Conservation (phyloP, 1,140 invertebrate species). For the Drosophila sucinea region DNA sequence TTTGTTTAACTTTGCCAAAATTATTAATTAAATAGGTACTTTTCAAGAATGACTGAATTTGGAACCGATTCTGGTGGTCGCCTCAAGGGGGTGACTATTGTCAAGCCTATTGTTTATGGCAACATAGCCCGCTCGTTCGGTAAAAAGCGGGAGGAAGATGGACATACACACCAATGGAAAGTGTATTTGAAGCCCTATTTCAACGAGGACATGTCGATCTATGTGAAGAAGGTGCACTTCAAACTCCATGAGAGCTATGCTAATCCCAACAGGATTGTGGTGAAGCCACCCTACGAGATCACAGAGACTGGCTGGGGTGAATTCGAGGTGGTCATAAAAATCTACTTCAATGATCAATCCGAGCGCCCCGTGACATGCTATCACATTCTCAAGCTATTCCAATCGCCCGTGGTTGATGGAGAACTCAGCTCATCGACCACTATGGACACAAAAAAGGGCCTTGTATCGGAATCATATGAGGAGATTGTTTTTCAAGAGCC, state of each 20-base stretch:
- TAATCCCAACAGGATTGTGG: conserved; percentile 95
- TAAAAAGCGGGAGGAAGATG: conserved; percentile 98
- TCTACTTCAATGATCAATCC: conserved; percentile 98
- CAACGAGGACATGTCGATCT: conserved; percentile 97
- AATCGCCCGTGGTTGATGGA: conserved; percentile 86
- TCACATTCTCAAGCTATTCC: conserved; percentile 98
- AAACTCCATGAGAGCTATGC: conserved; percentile 99
- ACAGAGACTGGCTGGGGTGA: conserved; percentile 99
- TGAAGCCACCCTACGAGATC: conserved; percentile 98
- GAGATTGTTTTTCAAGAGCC: conserved; percentile 99
- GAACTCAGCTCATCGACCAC: conserved; percentile 84
- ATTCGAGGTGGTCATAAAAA: conserved; percentile 99
- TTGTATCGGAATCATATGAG: conserved; percentile 98
- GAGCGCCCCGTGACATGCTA: conserved; percentile 97
- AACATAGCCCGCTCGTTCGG: conserved; percentile 98
- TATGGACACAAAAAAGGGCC: conserved; percentile 90
- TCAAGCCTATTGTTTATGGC: conserved; percentile 98
- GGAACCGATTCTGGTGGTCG: conserved; percentile 92
- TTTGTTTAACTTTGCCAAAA: background rate
- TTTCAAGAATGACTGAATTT: conserved; percentile 89
- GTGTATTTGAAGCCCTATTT: conserved; percentile 98
- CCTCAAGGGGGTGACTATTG: conserved; percentile 93
- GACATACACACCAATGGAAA: conserved; percentile 99
- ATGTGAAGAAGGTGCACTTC: conserved; percentile 98
- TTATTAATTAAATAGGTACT: conserved; percentile 33